Evolutionary conservation across 1,140 invertebrate genomes (phyloP).

Genomic region (Neoseiulus cucumeris): DNA sequence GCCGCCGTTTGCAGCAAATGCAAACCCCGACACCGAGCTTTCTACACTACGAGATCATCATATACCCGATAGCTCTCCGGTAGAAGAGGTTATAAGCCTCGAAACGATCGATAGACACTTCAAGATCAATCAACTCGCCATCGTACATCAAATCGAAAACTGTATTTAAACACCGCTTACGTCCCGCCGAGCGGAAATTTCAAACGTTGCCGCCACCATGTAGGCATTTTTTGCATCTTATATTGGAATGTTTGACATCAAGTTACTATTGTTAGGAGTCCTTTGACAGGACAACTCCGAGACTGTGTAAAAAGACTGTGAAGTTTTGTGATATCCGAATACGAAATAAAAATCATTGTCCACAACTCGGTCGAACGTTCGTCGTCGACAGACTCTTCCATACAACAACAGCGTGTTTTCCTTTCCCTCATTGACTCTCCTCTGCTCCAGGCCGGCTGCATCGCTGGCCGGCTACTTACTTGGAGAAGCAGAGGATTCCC

Average conservation of each 20-base stretch:
- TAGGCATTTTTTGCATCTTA: background rate
- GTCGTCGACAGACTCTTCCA: background rate
- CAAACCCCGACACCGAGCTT: background rate
- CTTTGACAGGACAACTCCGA: too few relatives aligned
- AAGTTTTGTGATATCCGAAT: slow-evolving; percentile 4
- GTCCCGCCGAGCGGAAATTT: background rate
- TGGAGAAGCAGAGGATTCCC: too few relatives aligned
- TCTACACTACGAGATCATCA: background rate
- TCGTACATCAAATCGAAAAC: slow-evolving; percentile 2
- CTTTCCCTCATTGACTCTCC: background rate
- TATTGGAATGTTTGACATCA: background rate
- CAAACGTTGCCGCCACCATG: background rate
- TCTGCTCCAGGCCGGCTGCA: background rate
- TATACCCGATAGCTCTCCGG: background rate
- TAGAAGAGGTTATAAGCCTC: background rate
- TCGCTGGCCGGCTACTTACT: too few relatives aligned
- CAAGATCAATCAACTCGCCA: background rate
- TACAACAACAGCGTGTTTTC: too few relatives aligned
- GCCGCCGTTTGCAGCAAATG: background rate
- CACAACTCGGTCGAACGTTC: background rate
- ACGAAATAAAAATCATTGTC: slow-evolving; percentile 6
- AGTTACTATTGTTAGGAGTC: too few relatives aligned
- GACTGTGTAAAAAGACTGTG: background rate
- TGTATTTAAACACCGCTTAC: background rate
- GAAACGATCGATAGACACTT: background rate